Evolutionary conservation across 1,140 invertebrate genomes (phyloP), one percentile per base, ranked within the genome.

Genomic region (Helicoverpa armigera): DNA sequence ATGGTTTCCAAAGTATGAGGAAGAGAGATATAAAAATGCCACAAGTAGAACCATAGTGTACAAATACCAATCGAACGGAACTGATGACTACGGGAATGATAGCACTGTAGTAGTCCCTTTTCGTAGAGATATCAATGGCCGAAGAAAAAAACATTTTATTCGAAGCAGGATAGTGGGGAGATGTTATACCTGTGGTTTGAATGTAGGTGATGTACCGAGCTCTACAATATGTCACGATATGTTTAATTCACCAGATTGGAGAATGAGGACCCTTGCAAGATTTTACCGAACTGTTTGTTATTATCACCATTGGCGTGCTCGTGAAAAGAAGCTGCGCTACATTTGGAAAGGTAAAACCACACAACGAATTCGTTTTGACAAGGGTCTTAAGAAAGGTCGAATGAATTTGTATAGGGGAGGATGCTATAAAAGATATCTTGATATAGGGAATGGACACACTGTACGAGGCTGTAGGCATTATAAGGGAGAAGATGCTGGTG

Each of bases 391-490:
- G 35, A 7, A 0, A 7, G 5, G 2, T 0, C 4, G 5, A 7
- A 58, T 58, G 54, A 4, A 2, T 5, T 18, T 0, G 56, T 29
- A 13, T 84, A 82, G 16, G 77, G 53, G 51, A 82, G 82, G n/a
- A 85, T 91, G 87, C 43, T 90, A 86, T 54, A 88, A 87, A 69
- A 83, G 88, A 51, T 90, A 63, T 76, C 74, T 87, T 54, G 87
- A 89, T 56, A 80, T 91, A 3, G 87, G 88, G 2, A 67, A 54
- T 0, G 81, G 83, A 54, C 89, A 89, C 50, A 82, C 84, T 58
- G 84, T 87, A 53, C 67, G 88, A 61, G 86, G 86, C 12, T 89
- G 85, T 77, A 18, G 80, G 13, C 81, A 84, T 1, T 3, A 13
- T 9, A 60, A 51, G 1, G 72, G 31, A n/a, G n/a, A 12, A 5